Base-by-base conservation (phyloP, 2,113 vertebrate species). In the Peucedramus taeniatus region DNA sequence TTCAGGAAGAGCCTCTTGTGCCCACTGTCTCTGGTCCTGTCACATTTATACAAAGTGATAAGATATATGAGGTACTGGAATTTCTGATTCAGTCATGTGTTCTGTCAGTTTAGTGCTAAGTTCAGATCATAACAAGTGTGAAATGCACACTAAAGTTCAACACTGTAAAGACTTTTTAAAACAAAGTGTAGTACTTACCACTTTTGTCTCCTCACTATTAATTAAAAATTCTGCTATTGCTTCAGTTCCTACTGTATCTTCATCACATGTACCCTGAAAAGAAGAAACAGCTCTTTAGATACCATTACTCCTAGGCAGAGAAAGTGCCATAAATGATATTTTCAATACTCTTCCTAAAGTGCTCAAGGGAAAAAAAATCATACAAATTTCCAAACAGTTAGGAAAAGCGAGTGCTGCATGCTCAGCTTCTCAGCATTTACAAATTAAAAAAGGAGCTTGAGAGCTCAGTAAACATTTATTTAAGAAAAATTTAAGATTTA, bases 171-270 rank as follows among this genome's bases (percentile, higher is more conserved):
- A 80, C 8, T 21, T 63, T 89, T 83, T 44, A 49, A 50, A 66
- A 69, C 15, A 4, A 69, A 79, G 18, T 47, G 35, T 1, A 60
- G 10, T 78, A 90, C 97, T 98, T 97, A 99, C 99, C 98, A 98
- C 97, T 99, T 99, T 99, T 57, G 98, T 99, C 96, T 99, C 99
- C 96, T 99, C 99, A 65, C 98, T 98, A 80, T 98, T 98, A 96
- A 99, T 96, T 75, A 97, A 94, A 96, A 99, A 99, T 95, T 99
- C 99, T 90, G 95, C 94, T 97, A 99, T 99, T 94, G 99, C 98
- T 98, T 99, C 99, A 65, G 98, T 98, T 85, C 98, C 98, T 93
- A 99, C 98, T 68, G 98, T 90, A 78, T 98, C 98, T 93, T 98
- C 96, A 74, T 96, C 96, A 64, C 93, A 91, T 4, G 22, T 83